Evolutionary conservation across 1,140 invertebrate genomes (phyloP).

Genomic region (Lepidostoma basale): DNA sequence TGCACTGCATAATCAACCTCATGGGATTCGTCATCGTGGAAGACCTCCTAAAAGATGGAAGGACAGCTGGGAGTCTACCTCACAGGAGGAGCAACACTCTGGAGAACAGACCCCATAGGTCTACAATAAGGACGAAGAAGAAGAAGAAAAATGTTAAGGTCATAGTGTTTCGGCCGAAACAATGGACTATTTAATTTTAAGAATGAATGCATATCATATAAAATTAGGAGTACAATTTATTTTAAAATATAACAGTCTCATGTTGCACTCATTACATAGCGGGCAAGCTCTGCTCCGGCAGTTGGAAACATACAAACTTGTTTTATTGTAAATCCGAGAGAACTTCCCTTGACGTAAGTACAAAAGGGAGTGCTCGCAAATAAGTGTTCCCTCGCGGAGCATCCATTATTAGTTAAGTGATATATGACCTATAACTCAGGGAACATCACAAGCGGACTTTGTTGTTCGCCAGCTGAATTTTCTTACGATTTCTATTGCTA

Average conservation of each 20-base stretch:
- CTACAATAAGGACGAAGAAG: too few species aligned
- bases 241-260: not conserved
- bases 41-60: too few species aligned
- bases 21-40: too few species aligned
- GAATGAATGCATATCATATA: not conserved
- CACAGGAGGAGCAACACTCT: too few species aligned
- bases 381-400: slow-evolving; percentile 3
- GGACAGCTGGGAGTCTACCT: too few species aligned
- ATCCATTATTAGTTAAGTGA: slow-evolving; percentile 35
- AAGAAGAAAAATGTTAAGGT: too few species aligned
- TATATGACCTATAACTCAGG: slow-evolving; percentile 38
- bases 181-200: not conserved
- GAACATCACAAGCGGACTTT: slow-evolving; percentile 17
- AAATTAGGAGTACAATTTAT: not conserved
- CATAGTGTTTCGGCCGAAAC: not conserved
- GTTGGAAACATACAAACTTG: not conserved
- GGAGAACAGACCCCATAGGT: too few species aligned
- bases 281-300: not conserved
- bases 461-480: slow-evolving; percentile 13
- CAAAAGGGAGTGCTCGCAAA: slow-evolving; percentile 19
- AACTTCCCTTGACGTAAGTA: slow-evolving; percentile 9
- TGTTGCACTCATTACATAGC: not conserved
- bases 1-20: too few species aligned
- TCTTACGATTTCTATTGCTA: slow-evolving; percentile 22
- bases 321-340: slow-evolving; percentile 32